phyloP scores from a whole-genome alignment of 1,140 invertebrate genomes.

The Olivierus martensii region DNA sequence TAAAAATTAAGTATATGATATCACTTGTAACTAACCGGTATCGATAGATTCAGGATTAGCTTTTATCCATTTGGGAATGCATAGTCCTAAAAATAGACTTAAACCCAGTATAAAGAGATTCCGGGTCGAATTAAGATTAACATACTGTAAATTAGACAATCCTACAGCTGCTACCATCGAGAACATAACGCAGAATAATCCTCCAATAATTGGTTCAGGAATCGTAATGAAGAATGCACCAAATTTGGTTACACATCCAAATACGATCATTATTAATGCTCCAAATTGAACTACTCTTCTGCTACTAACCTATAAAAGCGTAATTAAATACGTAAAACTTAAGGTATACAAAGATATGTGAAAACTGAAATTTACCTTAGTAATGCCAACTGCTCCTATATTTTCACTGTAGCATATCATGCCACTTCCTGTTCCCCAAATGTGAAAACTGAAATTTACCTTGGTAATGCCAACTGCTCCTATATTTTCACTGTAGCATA shows the following conservation, averaged over 20 bases:
- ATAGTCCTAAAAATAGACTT: conserved; percentile 65
- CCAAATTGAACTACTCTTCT: conserved; percentile 6
- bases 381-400: conserved; percentile 66
- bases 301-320: neutral
- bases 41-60: conserved; percentile 35
- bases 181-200: conserved; percentile 73
- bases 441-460: conserved; percentile 25
- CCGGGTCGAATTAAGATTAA: conserved; percentile 59
- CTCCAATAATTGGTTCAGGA: conserved; percentile 71
- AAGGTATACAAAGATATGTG: too few species aligned
- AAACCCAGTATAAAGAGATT: conserved; percentile 77
- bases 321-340: neutral
- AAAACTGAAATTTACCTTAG: conserved; percentile 29
- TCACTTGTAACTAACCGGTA: conserved; percentile 6
- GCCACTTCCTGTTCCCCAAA: conserved; percentile 21
- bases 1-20: neutral
- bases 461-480: conserved; percentile 61
- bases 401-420: conserved; percentile 49
- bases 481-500: conserved; percentile 72
- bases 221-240: conserved; percentile 75
- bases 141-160: conserved; percentile 63
- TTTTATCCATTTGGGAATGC: conserved; percentile 60
- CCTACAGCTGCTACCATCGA: conserved; percentile 69
- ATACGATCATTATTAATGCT: conserved; percentile 56
- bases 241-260: conserved; percentile 65